Base-by-base conservation (phyloP, 2,113 vertebrate species). In the Corythornis vintsioides region DNA sequence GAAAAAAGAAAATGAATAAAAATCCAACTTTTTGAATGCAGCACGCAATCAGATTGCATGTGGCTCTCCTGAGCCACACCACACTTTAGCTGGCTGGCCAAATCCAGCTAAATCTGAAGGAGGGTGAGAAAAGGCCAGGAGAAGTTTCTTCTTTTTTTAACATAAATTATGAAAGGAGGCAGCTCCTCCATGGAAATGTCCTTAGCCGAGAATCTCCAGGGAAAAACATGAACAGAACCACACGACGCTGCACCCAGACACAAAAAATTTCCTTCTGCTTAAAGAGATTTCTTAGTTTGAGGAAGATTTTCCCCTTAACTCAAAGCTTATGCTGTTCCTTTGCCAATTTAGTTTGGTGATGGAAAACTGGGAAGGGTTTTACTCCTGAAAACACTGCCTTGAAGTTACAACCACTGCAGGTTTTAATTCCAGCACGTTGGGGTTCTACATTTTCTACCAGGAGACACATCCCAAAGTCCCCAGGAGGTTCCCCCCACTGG, bases 361-460 rank as follows among this genome's bases (percentile, higher is more conserved):
- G 45, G 21, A 55, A 67, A 33, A 25, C 26, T 10, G 5, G 67
- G 42, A 93, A 78, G 25, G 25, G 25, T 66, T 92, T 80, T 33
- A 13, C 14, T 43, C 38, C 1, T 2, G 28, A 47, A 79, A 65
- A 76, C 0, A 0, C n/a, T 66, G 52, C 55, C 74, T 6, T 20
- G 43, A 66, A 63, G 50, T 72, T 11, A 63, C 0, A 1, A 74
- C 21, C 35, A 15, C 14, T 55, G 56, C 71, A 29, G 2, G 71
- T 66, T 76, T 43, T 9, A 50, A 25, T 47, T 48, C 7, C 0
- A 5, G 50, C 64, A 61, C 0, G 2, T 1, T 48, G 31, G 43
- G 43, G 64, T n/a, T 67, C 43, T 42, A 19, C 18, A 5, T 1
- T 52, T 11, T 38, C 21, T 60, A 64, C 0, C n/a, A 24, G 21